Percentiles rank a stretch among this genome's conserved stretches.
phyloP scores from a whole-genome alignment of 2,888 invertebrate genomes.

The Argyra leucocephala region DNA sequence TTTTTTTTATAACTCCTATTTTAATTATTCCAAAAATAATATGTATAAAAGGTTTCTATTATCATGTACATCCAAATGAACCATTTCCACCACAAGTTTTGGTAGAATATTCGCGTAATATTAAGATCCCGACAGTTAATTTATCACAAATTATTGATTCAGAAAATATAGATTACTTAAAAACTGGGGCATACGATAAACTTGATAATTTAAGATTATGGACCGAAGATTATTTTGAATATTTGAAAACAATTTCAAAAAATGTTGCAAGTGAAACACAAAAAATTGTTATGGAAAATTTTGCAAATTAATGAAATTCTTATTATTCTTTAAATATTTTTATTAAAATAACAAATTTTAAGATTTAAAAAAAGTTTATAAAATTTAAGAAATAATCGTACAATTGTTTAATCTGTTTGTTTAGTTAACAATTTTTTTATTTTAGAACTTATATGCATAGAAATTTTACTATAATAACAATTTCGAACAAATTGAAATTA shows the following conservation, averaged over 20 bases:
- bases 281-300: slow-evolving; percentile 42
- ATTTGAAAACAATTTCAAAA: slow-evolving; percentile 46
- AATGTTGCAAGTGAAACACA: slow-evolving; percentile 48
- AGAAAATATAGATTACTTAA: slow-evolving; percentile 40
- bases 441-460: no score
- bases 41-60: slow-evolving; percentile 37
- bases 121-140: slow-evolving; percentile 9
- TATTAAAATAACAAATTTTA: background rate
- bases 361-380: no score
- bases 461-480: no score
- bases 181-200: slow-evolving; percentile 46
- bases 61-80: slow-evolving; percentile 41
- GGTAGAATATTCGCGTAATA: slow-evolving; percentile 25
- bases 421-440: background rate
- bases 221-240: slow-evolving; percentile 41
- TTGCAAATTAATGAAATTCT: slow-evolving; percentile 33
- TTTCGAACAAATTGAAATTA: no score
- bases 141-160: slow-evolving; percentile 19
- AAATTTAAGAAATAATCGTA: background rate
- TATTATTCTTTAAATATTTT: background rate
- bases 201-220: slow-evolving; percentile 46
- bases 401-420: background rate
- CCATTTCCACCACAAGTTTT: slow-evolving; percentile 38
- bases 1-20: background rate
- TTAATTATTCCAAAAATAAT: background rate